Evolutionary conservation across 2,797 vertebrate species (phyloP).

Genomic region (Apogon hyalosoma): DNA sequence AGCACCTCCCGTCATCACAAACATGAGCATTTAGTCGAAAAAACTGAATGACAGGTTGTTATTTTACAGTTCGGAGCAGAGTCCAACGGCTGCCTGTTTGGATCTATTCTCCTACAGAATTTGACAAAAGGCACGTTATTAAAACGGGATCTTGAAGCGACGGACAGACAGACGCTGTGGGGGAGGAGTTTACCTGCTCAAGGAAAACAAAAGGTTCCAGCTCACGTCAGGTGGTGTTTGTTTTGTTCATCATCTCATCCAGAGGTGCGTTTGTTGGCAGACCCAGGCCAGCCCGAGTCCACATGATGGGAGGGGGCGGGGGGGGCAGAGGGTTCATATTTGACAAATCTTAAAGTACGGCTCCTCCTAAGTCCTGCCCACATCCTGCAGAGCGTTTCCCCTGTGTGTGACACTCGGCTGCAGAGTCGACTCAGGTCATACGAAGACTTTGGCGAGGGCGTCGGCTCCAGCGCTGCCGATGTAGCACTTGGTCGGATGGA

Average conservation of each 20-base stretch:
- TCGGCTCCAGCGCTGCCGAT: conserved; percentile 96
- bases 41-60: neutral
- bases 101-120: conserved; percentile 8
- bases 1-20: too few species aligned
- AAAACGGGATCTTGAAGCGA: conserved; percentile 43
- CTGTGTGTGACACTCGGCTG: conserved; percentile 3
- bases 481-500: conserved; percentile 93
- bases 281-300: conserved; percentile 64
- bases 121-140: conserved; percentile 77
- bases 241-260: conserved; percentile 21
- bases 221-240: conserved; percentile 12
- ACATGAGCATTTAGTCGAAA: too few species aligned
- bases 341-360: conserved; percentile 18
- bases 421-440: conserved; percentile 84
- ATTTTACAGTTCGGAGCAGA: conserved; percentile 1
- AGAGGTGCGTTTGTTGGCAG: conserved; percentile 36
- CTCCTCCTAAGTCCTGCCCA: conserved; percentile 5
- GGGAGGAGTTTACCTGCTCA: conserved; percentile 4
- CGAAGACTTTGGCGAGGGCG: conserved; percentile 95
- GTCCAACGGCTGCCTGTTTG: neutral
- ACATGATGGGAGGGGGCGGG: too few species aligned
- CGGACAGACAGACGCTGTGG: conserved; percentile 11
- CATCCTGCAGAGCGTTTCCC: neutral
- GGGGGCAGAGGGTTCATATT: neutral
- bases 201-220: conserved; percentile 23